These are phyloP conservation scores for Xiphias gladius DNA, from an alignment of 2,113 vertebrate species.

Conservation along the genomic window DNA sequence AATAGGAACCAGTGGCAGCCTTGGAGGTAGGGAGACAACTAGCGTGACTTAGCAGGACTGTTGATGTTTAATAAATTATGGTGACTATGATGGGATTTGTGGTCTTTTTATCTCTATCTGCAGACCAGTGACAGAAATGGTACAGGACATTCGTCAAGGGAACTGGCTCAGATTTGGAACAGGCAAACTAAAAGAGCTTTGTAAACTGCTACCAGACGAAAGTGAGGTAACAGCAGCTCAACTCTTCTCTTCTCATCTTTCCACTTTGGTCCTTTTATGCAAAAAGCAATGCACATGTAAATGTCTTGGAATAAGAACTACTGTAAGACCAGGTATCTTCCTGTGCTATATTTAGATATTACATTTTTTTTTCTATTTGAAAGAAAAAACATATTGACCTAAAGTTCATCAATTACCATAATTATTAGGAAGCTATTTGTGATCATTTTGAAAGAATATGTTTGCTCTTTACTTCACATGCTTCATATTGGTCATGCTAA, in stretches of 20 bases:
- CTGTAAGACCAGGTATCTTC: background rate
- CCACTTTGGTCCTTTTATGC: background rate
- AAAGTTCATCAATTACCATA: too few species aligned
- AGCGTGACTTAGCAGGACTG: background rate
- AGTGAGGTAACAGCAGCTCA: slow-evolving; percentile 79
- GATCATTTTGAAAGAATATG: background rate
- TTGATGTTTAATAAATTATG: background rate
- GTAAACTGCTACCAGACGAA: slow-evolving; percentile 85
- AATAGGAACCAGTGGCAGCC: background rate
- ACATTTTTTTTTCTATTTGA: background rate
- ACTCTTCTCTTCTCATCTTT: background rate
- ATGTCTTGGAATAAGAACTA: background rate
- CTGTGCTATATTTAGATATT: background rate
- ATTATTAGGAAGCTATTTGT: background rate
- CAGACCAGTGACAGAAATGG: slow-evolving; percentile 78
- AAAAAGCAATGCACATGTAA: background rate
- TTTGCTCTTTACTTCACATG: background rate
- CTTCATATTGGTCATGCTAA: too few species aligned
- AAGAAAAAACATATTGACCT: too few species aligned
- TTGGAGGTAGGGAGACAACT: background rate
- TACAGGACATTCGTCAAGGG: slow-evolving; percentile 80
- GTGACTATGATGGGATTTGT: background rate
- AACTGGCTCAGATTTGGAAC: slow-evolving; percentile 81
- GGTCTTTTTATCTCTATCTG: slow-evolving; percentile 48
- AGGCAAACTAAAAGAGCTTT: slow-evolving; percentile 85